Percentiles rank a stretch among this genome's conserved stretches.
phyloP scores from a whole-genome alignment of 2,113 vertebrate genomes.

The Felis chaus region DNA sequence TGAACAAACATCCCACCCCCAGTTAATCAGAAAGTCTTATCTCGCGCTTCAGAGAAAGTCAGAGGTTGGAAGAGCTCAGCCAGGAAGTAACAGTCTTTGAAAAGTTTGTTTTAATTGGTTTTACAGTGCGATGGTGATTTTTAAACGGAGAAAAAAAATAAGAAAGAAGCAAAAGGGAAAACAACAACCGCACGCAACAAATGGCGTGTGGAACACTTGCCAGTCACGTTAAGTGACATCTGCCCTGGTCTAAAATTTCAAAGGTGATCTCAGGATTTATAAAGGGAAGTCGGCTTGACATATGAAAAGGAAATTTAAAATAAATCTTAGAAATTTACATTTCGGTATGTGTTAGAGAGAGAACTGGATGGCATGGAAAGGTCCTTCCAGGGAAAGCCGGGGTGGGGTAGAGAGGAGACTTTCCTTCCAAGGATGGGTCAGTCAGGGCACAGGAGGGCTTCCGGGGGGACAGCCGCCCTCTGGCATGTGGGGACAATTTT shows the following conservation, averaged over 20 bases:
- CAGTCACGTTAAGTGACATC: conserved; percentile 70
- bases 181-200: conserved; percentile 57
- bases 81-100: conserved; percentile 70
- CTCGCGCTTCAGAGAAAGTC: conserved; percentile 71
- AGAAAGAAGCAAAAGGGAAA: conserved; percentile 58
- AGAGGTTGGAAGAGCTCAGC: conserved; percentile 74
- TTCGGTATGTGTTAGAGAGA: not conserved
- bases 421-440: too few relatives aligned
- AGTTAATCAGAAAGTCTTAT: conserved; percentile 77
- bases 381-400: not conserved
- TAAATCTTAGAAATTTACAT: conserved; percentile 48
- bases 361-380: not conserved
- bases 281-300: conserved; percentile 49
- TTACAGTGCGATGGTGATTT: conserved; percentile 57
- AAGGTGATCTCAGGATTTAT: conserved; percentile 74
- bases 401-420: rapidly evolving
- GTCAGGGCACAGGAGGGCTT: not conserved
- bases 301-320: conserved; percentile 32
- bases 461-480: not conserved
- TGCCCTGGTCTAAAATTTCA: conserved; percentile 78
- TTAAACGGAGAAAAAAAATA: not conserved
- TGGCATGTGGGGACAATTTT: not conserved
- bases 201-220: conserved; percentile 57
- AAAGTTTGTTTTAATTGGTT: conserved; percentile 80
- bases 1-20: conserved; percentile 75